Percentiles rank a stretch among this genome's conserved stretches.
Evolutionary conservation across 2,888 invertebrate genomes (phyloP).

Genomic region (Phrixothrix hirtus): DNA sequence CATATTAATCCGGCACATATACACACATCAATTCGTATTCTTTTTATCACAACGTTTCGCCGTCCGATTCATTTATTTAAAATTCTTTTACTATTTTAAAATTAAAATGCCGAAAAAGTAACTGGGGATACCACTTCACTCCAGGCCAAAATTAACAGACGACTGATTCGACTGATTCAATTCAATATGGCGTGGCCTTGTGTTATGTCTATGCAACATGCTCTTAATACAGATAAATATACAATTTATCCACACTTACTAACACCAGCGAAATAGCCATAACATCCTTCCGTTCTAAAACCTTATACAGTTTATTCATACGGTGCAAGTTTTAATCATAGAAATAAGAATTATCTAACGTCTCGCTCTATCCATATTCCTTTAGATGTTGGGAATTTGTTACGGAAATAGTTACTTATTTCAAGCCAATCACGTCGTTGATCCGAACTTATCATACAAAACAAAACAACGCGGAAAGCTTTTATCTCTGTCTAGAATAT

Average conservation of each 20-base stretch:
- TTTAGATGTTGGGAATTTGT: constrained; percentile 21
- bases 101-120: constrained; percentile 46
- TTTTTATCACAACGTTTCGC: not conserved
- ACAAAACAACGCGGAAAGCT: constrained; percentile 21
- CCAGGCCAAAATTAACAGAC: constrained; percentile 62
- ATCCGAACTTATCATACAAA: constrained; percentile 25
- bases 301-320: constrained; percentile 45
- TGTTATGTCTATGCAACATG: constrained; percentile 50
- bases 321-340: constrained; percentile 38
- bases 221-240: constrained; percentile 40
- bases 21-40: constrained; percentile 5
- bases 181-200: constrained; percentile 64
- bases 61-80: no score
- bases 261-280: constrained; percentile 28
- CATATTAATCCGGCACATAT: constrained; percentile 27
- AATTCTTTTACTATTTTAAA: constrained; percentile 22
- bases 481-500: constrained; percentile 12
- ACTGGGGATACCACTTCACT: constrained; percentile 50
- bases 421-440: constrained; percentile 25
- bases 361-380: constrained; percentile 37
- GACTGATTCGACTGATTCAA: constrained; percentile 62
- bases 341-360: constrained; percentile 35
- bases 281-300: constrained; percentile 35
- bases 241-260: constrained; percentile 40
- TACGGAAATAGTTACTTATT: constrained; percentile 27